Conservation (phyloP, 2,888 invertebrate genomes). For the Sisyra terminalis region DNA sequence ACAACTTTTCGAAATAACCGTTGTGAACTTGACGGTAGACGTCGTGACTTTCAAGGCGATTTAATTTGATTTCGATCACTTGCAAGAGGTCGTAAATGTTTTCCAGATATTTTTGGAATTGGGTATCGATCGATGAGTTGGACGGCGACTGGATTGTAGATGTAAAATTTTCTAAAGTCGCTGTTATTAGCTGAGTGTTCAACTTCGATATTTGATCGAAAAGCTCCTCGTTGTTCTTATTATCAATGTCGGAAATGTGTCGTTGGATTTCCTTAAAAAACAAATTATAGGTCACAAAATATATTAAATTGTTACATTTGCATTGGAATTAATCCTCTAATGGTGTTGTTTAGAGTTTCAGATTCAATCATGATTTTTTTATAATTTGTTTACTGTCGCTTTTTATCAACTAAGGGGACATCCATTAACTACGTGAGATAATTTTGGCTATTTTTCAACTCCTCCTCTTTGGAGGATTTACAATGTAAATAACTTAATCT, state of each 20-base stretch:
- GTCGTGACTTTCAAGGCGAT: not conserved
- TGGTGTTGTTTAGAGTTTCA: no score
- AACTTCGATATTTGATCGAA: slow-evolving; percentile 4
- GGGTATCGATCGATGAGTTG: no score
- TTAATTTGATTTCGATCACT: slow-evolving; percentile 2
- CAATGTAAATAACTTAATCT: no score
- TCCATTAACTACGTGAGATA: no score
- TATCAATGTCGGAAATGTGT: slow-evolving; percentile 3
- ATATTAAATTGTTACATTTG: no score
- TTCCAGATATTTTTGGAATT: not conserved
- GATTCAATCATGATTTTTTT: no score
- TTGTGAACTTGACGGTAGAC: not conserved
- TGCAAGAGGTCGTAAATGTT: not conserved
- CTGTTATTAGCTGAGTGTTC: not conserved
- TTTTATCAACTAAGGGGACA: no score
- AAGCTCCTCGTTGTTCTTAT: slow-evolving; percentile 1
- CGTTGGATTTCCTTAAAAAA: slow-evolving; percentile 4
- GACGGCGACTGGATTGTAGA: no score
- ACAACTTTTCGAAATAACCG: slow-evolving; percentile 2
- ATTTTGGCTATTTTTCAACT: no score
- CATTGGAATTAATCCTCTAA: no score
- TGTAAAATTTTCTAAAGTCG: slow-evolving; percentile 3
- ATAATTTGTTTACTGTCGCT: no score
- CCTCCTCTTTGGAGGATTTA: no score
- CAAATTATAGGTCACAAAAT: not conserved